A percentile compares a stretch with the other conserved stretches of the same genome.
phyloP scores from a whole-genome alignment of 2,888 invertebrate species.

The Lithophane semibrunnea region DNA sequence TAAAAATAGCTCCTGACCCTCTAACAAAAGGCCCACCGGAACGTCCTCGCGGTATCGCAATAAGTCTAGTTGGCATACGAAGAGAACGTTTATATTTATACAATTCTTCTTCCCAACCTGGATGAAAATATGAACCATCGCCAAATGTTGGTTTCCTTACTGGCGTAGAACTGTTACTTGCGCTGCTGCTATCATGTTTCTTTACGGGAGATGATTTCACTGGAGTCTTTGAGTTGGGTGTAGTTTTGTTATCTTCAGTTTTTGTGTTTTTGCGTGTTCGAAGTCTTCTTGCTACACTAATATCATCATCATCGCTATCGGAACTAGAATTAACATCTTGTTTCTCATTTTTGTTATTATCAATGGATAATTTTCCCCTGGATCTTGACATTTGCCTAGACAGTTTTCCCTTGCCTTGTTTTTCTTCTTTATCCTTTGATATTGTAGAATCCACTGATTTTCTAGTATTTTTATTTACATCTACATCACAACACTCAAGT shows the following conservation, averaged over 20 bases:
- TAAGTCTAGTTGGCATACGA: constrained; percentile 95
- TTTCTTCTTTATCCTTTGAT: constrained; percentile 80
- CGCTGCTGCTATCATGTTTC: constrained; percentile 80
- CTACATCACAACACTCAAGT: constrained; percentile 87
- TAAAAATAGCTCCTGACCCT: constrained; percentile 84
- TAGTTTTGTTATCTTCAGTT: constrained; percentile 81
- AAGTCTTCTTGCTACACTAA: constrained; percentile 85
- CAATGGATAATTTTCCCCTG: constrained; percentile 80
- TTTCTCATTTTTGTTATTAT: constrained; percentile 82
- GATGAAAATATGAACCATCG: constrained; percentile 93
- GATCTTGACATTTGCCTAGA: constrained; percentile 75
- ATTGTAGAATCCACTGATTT: constrained; percentile 80
- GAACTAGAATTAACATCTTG: constrained; percentile 80
- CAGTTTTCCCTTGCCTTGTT: constrained; percentile 77
- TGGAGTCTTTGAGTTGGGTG: constrained; percentile 75
- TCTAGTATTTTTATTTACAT: constrained; percentile 83
- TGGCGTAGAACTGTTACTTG: constrained; percentile 81
- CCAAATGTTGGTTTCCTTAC: constrained; percentile 92
- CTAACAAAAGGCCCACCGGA: constrained; percentile 90
- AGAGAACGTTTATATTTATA: constrained; percentile 95
- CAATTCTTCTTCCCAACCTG: constrained; percentile 96
- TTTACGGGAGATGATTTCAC: constrained; percentile 80
- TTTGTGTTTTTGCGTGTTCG: constrained; percentile 88
- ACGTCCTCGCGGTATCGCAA: constrained; percentile 93
- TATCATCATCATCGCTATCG: constrained; percentile 84